These are phyloP conservation scores for Cygnus buccinator DNA, from an alignment of 2,113 vertebrate genomes.

Conservation along the genomic window DNA sequence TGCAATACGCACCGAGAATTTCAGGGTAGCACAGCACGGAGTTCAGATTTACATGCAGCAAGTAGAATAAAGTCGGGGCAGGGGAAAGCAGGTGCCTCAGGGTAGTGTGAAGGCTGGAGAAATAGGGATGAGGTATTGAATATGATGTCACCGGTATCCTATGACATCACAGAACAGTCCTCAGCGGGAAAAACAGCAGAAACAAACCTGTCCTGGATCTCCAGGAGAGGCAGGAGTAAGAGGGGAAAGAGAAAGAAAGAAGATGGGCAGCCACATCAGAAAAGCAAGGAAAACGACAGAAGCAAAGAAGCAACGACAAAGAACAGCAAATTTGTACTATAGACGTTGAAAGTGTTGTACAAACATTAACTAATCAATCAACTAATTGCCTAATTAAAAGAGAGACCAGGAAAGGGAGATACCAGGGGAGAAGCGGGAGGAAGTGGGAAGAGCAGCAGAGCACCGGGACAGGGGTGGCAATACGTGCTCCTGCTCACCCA, in stretches of 20 bases:
- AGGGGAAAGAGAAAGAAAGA: background rate
- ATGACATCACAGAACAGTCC: background rate
- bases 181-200: background rate
- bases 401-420: background rate
- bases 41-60: background rate
- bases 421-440: background rate
- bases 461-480: background rate
- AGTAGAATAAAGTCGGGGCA: background rate
- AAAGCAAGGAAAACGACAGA: background rate
- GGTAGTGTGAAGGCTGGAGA: background rate
- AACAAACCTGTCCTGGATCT: background rate
- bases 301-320: background rate
- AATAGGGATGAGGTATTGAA: background rate
- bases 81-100: background rate
- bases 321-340: constrained; percentile 23
- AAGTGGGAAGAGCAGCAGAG: background rate
- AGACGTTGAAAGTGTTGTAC: constrained; percentile 28
- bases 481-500: background rate
- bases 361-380: constrained; percentile 62
- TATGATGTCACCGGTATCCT: background rate
- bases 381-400: constrained; percentile 59
- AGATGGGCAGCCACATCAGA: background rate
- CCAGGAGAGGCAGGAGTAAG: background rate
- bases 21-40: background rate
- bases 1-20: background rate